phyloP scores from a whole-genome alignment of 2,113 vertebrate genomes.

The Rhinopithecus roxellana region DNA sequence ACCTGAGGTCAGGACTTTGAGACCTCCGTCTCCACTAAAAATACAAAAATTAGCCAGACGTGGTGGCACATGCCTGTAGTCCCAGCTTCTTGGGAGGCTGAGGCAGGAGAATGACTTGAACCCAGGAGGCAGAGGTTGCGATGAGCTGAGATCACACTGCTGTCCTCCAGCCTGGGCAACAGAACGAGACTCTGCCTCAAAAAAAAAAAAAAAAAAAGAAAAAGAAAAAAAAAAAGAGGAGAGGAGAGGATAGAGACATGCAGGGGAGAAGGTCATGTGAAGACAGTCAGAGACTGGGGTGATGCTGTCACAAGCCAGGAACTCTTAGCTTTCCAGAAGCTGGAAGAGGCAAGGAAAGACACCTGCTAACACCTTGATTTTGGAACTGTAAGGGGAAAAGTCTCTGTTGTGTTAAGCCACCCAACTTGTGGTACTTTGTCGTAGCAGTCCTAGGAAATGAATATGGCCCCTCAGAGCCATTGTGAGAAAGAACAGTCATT shows the following conservation, averaged over 20 bases:
- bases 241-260: neutral
- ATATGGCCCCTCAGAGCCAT: rapidly evolving
- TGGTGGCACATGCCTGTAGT: too few species aligned
- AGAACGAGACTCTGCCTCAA: too few species aligned
- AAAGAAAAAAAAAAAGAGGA: neutral
- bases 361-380: neutral
- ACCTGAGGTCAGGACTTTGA: too few species aligned
- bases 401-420: neutral
- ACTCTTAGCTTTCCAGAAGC: neutral
- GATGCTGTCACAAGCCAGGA: neutral
- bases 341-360: neutral
- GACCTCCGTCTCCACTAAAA: too few species aligned
- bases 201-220: too few species aligned
- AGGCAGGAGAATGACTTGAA: too few species aligned
- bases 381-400: neutral
- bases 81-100: too few species aligned
- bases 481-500: neutral
- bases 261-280: rapidly evolving
- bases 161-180: too few species aligned
- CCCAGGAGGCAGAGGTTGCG: too few species aligned
- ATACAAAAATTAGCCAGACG: too few species aligned
- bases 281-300: neutral
- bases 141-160: too few species aligned
- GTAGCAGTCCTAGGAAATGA: neutral
- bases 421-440: neutral